These are phyloP conservation scores for Peromyscus melanophrys DNA, from an alignment of 2,797 vertebrate genomes.

Conservation along the genomic window DNA sequence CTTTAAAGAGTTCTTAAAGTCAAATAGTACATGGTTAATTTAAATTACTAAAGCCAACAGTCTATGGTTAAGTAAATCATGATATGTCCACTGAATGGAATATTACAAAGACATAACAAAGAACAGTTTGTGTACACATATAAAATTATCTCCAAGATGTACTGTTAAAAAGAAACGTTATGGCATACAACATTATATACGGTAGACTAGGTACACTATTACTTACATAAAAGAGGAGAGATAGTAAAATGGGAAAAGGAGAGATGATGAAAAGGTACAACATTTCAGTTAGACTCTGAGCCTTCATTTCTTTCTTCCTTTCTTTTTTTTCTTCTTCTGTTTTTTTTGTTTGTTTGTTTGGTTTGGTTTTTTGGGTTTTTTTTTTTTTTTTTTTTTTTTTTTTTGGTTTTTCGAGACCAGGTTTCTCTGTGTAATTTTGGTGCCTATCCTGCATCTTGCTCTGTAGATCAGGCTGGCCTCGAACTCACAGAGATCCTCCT, in stretches of 20 bases:
- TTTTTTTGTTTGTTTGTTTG: too few species aligned
- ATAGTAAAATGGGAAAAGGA: neutral
- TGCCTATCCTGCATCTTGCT: too few species aligned
- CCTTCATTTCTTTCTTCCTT: neutral
- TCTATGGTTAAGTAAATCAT: neutral
- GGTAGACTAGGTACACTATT: neutral
- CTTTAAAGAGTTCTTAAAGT: neutral
- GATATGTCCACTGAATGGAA: neutral
- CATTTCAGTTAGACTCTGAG: neutral
- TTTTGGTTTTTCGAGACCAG: too few species aligned
- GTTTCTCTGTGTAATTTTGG: too few species aligned
- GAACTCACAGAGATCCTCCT: too few species aligned
- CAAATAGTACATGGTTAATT: neutral
- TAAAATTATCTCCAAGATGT: neutral
- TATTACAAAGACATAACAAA: neutral
- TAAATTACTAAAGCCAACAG: slow-evolving; percentile 21
- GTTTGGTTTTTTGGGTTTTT: too few species aligned
- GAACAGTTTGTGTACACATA: neutral
- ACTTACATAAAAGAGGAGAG: neutral
- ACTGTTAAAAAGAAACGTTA: neutral
- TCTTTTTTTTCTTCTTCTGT: too few species aligned
- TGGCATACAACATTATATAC: neutral
- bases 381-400: too few species aligned
- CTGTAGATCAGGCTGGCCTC: too few species aligned
- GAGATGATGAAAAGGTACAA: neutral